A percentile compares a stretch with the other conserved stretches of the same genome.
phyloP scores from a whole-genome alignment of 64 coral and sea anemone species.

The Montipora foliosa region DNA sequence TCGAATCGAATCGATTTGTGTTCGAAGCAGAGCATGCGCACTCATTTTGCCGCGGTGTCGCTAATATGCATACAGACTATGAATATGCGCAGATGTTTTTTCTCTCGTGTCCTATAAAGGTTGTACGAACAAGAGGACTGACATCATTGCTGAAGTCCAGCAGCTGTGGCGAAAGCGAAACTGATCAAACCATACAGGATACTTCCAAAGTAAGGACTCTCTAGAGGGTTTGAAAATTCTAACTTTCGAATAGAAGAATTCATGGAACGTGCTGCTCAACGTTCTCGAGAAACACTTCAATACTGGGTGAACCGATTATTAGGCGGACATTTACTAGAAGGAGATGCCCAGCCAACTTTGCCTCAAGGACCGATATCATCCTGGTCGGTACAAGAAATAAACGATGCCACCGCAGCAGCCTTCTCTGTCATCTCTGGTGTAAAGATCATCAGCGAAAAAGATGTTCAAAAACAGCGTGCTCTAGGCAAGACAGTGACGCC shows the following conservation, averaged over 20 bases:
- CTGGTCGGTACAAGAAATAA: slow-evolving; percentile 7
- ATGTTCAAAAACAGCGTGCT: neutral
- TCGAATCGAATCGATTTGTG: too few relatives aligned
- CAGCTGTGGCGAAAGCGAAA: neutral
- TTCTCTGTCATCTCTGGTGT: slow-evolving; percentile 25
- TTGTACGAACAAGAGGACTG: too few relatives aligned
- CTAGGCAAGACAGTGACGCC: slow-evolving; percentile 27
- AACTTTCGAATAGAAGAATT: neutral
- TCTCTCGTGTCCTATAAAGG: too few relatives aligned
- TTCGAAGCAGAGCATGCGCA: too few relatives aligned
- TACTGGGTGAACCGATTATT: neutral
- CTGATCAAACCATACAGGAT: neutral
- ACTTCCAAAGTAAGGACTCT: neutral
- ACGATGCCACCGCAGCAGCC: slow-evolving; percentile 24
- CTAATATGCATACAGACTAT: neutral
- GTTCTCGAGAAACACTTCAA: too few relatives aligned
- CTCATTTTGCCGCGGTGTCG: too few relatives aligned
- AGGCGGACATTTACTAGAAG: neutral
- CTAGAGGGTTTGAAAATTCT: neutral
- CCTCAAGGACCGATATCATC: neutral
- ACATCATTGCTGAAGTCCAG: neutral
- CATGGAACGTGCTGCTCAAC: neutral
- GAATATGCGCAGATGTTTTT: too few relatives aligned
- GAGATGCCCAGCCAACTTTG: neutral
- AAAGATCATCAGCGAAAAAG: slow-evolving; percentile 8